Percentiles rank a stretch among this genome's conserved stretches.
These are phyloP conservation scores for Cephus pulcher DNA, from an alignment of 2,888 invertebrate species.

Conservation along the genomic window DNA sequence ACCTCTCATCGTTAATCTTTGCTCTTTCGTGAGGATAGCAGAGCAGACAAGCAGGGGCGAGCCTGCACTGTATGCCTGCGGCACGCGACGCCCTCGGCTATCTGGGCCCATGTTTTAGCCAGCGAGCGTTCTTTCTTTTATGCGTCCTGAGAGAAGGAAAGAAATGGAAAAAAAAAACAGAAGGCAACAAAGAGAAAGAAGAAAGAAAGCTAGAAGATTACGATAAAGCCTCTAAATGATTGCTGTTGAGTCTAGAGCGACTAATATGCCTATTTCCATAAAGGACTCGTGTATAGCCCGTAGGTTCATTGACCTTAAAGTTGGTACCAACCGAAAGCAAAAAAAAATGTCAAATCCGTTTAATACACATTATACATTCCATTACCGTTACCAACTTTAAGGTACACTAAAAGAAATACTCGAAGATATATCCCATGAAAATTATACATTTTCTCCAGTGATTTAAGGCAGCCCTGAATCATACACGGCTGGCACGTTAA, in stretches of 20 bases:
- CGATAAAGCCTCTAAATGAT: constrained; percentile 61
- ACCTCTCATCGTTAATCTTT: constrained; percentile 62
- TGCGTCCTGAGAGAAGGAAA: constrained; percentile 41
- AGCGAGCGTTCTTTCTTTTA: constrained; percentile 49
- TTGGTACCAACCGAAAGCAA: neutral
- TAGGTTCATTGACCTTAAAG: neutral
- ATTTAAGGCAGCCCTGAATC: constrained; percentile 25
- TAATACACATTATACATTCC: neutral
- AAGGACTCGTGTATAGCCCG: neutral
- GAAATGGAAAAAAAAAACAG: constrained; percentile 21
- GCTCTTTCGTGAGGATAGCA: constrained; percentile 59
- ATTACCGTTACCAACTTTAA: neutral
- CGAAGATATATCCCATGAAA: neutral
- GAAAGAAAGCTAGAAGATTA: constrained; percentile 35
- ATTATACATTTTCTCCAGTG: neutral
- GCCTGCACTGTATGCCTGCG: constrained; percentile 49
- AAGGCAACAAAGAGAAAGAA: constrained; percentile 23
- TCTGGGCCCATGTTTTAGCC: constrained; percentile 59
- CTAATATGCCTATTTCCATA: constrained; percentile 34
- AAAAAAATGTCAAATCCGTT: neutral
- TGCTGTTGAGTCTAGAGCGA: constrained; percentile 41
- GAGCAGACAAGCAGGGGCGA: constrained; percentile 49
- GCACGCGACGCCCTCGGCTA: constrained; percentile 58
- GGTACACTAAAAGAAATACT: neutral
- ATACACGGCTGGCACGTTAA: constrained; percentile 35